Conservation (phyloP, 2,113 vertebrate genomes). For the Petroica traversi region DNA sequence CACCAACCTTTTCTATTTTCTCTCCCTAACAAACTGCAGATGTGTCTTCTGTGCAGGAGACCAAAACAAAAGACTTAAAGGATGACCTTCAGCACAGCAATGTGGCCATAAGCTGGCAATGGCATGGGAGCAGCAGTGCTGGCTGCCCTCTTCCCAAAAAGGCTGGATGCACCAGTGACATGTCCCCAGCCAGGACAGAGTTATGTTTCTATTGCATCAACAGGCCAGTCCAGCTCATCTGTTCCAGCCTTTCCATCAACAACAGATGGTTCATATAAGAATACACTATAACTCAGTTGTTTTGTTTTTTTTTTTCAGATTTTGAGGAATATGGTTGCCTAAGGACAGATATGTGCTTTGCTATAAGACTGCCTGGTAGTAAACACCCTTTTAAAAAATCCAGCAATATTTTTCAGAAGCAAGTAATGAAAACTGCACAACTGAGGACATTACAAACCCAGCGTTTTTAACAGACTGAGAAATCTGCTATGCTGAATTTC, state of each 20-base stretch:
- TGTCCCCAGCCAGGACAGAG: background rate
- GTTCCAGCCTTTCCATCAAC: background rate
- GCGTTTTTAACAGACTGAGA: background rate
- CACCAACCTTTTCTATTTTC: conserved; percentile 8
- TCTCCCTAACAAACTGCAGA: conserved; percentile 9
- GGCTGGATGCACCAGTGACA: background rate
- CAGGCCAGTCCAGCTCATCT: conserved; percentile 1
- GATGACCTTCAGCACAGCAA: background rate
- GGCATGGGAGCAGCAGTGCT: background rate
- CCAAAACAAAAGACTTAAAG: background rate
- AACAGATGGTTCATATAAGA: conserved; percentile 44
- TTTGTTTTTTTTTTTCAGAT: background rate
- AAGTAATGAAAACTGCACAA: conserved; percentile 24
- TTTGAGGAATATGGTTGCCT: conserved; percentile 48
- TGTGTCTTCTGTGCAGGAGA: background rate
- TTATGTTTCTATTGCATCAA: background rate
- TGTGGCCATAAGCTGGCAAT: background rate
- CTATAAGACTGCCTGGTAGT: background rate
- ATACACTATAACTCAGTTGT: background rate
- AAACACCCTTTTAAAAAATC: conserved; percentile 28
- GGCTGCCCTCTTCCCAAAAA: background rate
- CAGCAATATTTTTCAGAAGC: conserved; percentile 17
- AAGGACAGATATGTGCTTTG: conserved; percentile 40
- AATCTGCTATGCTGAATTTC: background rate
- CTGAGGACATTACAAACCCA: background rate